phyloP scores from a whole-genome alignment of 35 echinoderm and acorn worm species.

The Acanthaster planci region DNA sequence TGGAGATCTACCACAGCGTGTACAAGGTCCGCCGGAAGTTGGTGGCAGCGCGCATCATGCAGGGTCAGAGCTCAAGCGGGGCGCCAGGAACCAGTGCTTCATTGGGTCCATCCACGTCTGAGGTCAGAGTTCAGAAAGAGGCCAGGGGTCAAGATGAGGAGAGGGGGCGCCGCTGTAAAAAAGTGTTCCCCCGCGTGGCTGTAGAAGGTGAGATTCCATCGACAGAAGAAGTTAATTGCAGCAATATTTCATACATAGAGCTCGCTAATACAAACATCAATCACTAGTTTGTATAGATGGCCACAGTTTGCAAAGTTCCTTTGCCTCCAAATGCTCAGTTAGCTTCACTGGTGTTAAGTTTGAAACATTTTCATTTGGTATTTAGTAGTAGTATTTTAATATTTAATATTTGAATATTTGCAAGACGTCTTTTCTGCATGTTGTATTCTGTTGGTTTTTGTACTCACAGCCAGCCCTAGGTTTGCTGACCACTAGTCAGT shows the following conservation, averaged over 20 bases:
- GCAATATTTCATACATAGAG: background rate
- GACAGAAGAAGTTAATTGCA: background rate
- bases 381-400: too few relatives aligned
- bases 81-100: background rate
- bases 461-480: too few relatives aligned
- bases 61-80: constrained; percentile 23
- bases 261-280: background rate
- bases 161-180: background rate
- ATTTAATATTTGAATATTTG: too few relatives aligned
- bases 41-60: constrained; percentile 59
- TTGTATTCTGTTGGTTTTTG: too few relatives aligned
- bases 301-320: too few relatives aligned
- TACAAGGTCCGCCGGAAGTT: constrained; percentile 71
- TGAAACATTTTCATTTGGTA: too few relatives aligned
- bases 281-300: too few relatives aligned
- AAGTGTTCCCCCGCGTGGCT: background rate
- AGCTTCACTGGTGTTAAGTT: too few relatives aligned
- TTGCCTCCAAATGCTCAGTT: too few relatives aligned
- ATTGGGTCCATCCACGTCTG: background rate
- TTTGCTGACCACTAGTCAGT: too few relatives aligned
- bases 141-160: constrained; percentile 17
- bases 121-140: constrained; percentile 21
- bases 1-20: constrained; percentile 62
- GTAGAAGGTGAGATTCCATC: background rate
- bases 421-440: too few relatives aligned